A percentile compares a stretch with the other conserved stretches of the same genome.
phyloP scores from a whole-genome alignment of 2,113 vertebrate species.

The Cathartes aura region DNA sequence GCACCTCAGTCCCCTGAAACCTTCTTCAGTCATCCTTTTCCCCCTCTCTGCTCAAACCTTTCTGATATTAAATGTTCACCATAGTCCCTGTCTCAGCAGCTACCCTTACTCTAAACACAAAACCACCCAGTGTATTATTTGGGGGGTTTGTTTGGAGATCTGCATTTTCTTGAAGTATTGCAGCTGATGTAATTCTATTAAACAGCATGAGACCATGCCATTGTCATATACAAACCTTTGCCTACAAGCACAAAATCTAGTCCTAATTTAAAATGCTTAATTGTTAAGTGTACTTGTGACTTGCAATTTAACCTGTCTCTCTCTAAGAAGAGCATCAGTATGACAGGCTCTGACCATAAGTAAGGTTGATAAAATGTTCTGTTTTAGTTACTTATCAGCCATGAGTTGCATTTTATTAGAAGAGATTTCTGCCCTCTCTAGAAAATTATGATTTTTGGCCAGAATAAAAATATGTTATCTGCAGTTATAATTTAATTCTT shows the following conservation, averaged over 20 bases:
- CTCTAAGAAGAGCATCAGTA: background rate
- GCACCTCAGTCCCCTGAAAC: background rate
- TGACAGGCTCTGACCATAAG: background rate
- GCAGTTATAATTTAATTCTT: background rate
- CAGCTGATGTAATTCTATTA: background rate
- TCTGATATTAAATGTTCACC: background rate
- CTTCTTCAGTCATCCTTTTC: background rate
- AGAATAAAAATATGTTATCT: background rate
- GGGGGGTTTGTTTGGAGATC: background rate
- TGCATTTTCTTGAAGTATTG: background rate
- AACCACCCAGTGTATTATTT: rapidly evolving
- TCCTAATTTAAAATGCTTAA: background rate
- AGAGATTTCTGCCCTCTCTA: background rate
- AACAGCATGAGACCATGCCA: background rate
- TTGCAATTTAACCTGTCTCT: background rate
- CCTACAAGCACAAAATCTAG: background rate
- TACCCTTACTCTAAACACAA: background rate
- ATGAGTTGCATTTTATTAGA: background rate
- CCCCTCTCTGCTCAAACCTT: background rate
- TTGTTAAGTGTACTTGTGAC: background rate
- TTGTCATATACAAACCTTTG: background rate
- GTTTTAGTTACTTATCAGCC: background rate
- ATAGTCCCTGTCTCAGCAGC: background rate
- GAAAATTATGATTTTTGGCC: background rate
- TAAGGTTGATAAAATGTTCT: background rate